phyloP scores from a whole-genome alignment of 64 coral and sea anemone species.

The Orbicella faveolata region DNA sequence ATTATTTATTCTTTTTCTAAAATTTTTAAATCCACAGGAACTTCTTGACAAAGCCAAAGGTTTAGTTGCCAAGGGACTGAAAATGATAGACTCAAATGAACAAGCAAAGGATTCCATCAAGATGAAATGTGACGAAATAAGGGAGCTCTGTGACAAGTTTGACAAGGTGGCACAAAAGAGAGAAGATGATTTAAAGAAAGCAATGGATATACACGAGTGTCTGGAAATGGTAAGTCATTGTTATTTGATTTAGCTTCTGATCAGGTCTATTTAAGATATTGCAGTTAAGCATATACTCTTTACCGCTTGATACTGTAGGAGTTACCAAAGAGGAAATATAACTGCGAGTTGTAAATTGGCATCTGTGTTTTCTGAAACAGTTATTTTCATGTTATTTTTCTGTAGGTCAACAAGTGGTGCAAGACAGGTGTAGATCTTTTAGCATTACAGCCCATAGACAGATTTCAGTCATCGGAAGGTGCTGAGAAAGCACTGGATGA shows the following conservation, averaged over 20 bases:
- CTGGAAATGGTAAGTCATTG: conserved; percentile 60
- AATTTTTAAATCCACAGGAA: conserved; percentile 24
- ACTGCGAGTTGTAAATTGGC: too few species aligned
- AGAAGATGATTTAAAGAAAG: conserved; percentile 73
- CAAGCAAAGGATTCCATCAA: conserved; percentile 56
- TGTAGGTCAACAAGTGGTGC: conserved; percentile 87
- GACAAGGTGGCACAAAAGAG: conserved; percentile 48
- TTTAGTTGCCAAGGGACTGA: conserved; percentile 52
- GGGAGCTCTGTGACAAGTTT: conserved; percentile 59
- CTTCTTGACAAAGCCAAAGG: conserved; percentile 59
- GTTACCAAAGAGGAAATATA: too few species aligned
- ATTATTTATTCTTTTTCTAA: not conserved
- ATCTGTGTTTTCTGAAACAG: not conserved
- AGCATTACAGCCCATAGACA: conserved; percentile 89
- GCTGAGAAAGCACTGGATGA: conserved; percentile 91
- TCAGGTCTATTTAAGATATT: not conserved
- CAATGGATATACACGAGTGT: conserved; percentile 90
- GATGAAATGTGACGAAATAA: conserved; percentile 68
- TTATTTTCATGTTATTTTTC: not conserved
- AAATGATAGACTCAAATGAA: conserved; percentile 53
- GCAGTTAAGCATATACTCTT: too few species aligned
- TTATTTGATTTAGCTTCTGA: not conserved
- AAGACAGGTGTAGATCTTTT: conserved; percentile 85
- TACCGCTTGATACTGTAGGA: too few species aligned
- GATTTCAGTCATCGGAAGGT: conserved; percentile 92